Evolutionary conservation across 2,888 invertebrate species (phyloP).

Genomic region (Noctua pronuba): DNA sequence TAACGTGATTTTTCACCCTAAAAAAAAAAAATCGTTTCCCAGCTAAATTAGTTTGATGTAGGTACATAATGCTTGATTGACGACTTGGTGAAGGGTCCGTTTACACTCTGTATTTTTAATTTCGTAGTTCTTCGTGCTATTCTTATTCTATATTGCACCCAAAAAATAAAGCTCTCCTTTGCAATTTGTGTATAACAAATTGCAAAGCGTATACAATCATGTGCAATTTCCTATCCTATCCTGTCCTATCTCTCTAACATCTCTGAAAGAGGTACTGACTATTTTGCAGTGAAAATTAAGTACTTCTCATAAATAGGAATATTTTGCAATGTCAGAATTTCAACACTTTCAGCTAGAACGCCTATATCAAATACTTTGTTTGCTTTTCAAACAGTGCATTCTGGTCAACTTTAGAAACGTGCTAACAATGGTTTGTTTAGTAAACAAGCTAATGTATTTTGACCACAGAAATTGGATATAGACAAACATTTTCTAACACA

Average conservation of each 20-base stretch:
- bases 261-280: neutral
- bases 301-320: neutral
- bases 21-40: too few species aligned
- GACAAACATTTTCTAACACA: conserved; percentile 10
- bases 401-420: neutral
- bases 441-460: conserved; percentile 14
- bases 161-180: neutral
- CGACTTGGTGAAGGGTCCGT: too few species aligned
- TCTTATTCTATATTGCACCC: neutral
- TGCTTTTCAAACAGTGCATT: neutral
- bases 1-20: too few species aligned
- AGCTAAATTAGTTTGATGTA: too few species aligned
- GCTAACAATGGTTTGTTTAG: conserved; percentile 3
- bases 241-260: too few species aligned
- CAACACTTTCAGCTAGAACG: neutral
- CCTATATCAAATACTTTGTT: neutral
- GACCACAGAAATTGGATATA: neutral
- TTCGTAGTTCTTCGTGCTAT: neutral
- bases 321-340: neutral
- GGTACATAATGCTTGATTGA: too few species aligned
- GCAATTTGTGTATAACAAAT: neutral
- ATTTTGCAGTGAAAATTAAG: neutral
- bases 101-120: neutral
- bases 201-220: too few species aligned
- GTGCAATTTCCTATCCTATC: too few species aligned